Percentiles rank a stretch among this genome's conserved stretches.
phyloP scores from a whole-genome alignment of 2,797 vertebrate species.

The Aselliscus stoliczkanus region DNA sequence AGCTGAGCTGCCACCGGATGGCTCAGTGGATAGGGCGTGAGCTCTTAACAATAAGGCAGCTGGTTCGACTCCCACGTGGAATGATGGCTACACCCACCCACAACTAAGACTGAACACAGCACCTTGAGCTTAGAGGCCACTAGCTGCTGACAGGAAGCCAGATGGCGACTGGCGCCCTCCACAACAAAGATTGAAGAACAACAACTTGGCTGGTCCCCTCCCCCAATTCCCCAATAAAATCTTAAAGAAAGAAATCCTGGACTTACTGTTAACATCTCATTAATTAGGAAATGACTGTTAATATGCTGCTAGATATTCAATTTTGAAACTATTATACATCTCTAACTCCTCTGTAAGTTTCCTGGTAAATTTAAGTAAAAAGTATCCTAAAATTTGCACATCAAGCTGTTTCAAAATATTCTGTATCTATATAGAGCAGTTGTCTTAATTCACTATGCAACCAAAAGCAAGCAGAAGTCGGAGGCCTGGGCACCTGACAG shows the following conservation, averaged over 20 bases:
- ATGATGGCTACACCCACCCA: too few species aligned
- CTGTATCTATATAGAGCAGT: background rate
- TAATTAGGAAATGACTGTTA: background rate
- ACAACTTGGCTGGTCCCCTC: too few species aligned
- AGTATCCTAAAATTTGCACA: background rate
- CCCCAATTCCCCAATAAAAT: too few species aligned
- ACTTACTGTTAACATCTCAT: background rate
- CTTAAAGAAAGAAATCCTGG: background rate
- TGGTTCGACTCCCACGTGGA: too few species aligned
- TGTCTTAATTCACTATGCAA: background rate
- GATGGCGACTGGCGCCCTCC: too few species aligned
- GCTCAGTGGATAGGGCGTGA: too few species aligned
- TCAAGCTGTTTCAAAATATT: background rate
- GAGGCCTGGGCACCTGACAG: fast-evolving
- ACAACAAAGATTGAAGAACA: too few species aligned
- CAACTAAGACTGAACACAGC: too few species aligned
- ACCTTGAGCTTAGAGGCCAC: too few species aligned
- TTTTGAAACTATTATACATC: background rate
- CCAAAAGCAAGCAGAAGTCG: background rate
- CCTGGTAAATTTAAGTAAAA: background rate
- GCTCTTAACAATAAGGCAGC: too few species aligned
- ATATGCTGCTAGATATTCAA: background rate
- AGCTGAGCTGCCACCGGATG: too few species aligned
- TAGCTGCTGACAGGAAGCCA: too few species aligned
- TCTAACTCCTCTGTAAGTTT: background rate